These are phyloP conservation scores for Maccullochella peelii DNA, from an alignment of 2,113 vertebrate genomes.

Conservation along the genomic window DNA sequence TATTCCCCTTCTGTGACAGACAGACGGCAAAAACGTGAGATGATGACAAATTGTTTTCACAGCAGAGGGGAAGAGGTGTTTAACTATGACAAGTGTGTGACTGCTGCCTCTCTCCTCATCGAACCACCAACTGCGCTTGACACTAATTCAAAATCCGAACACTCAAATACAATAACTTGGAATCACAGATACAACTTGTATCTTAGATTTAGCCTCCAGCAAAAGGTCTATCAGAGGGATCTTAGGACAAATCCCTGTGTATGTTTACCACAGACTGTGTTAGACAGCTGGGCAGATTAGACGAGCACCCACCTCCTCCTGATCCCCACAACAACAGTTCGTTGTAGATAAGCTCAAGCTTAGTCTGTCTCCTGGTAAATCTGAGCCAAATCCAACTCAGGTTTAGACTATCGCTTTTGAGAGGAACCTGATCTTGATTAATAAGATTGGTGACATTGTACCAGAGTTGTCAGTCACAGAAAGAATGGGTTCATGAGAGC, in stretches of 20 bases:
- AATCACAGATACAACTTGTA: constrained; percentile 12
- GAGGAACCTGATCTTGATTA: constrained; percentile 44
- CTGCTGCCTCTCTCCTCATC: background rate
- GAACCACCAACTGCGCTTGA: constrained; percentile 19
- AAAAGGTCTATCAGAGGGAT: constrained; percentile 34
- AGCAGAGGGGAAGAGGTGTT: constrained; percentile 21
- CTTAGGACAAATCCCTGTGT: constrained; percentile 58
- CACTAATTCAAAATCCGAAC: constrained; percentile 30
- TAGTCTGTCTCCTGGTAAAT: constrained; percentile 49
- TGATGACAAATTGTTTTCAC: constrained; percentile 57
- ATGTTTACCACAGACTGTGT: constrained; percentile 53
- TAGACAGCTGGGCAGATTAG: constrained; percentile 74
- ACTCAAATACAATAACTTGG: background rate
- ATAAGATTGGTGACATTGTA: constrained; percentile 39
- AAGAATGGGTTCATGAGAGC: background rate
- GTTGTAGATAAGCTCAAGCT: constrained; percentile 65
- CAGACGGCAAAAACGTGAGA: constrained; percentile 57
- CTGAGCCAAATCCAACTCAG: constrained; percentile 64
- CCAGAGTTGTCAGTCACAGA: constrained; percentile 24
- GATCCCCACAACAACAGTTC: constrained; percentile 54
- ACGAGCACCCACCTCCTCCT: constrained; percentile 45
- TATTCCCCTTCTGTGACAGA: constrained; percentile 38
- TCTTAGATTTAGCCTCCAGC: constrained; percentile 16
- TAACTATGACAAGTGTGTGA: background rate
- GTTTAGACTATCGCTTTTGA: constrained; percentile 45